phyloP scores from a whole-genome alignment of 1,140 invertebrate species.

The Venustaconcha ellipsiformis region DNA sequence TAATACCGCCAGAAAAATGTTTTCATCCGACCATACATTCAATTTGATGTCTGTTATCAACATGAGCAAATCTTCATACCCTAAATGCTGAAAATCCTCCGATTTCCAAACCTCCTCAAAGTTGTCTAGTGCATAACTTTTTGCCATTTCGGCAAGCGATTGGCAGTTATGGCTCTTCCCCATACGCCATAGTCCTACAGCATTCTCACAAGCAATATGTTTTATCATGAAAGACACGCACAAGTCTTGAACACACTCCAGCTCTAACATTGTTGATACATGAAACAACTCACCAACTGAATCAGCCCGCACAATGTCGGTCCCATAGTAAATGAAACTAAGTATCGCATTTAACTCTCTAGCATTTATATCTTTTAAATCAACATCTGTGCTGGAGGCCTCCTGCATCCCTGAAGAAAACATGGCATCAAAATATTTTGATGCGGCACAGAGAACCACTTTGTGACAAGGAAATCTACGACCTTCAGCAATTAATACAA shows the following conservation, averaged over 20 bases:
- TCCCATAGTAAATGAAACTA: slow-evolving; percentile 40
- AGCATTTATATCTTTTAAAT: slow-evolving; percentile 30
- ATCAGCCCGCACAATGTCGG: slow-evolving; percentile 53
- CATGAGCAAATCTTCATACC: slow-evolving; percentile 39
- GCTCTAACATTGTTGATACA: slow-evolving; percentile 85
- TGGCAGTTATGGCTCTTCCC: slow-evolving; percentile 79
- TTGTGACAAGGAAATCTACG: slow-evolving; percentile 46
- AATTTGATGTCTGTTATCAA: slow-evolving; percentile 47
- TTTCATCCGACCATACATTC: slow-evolving; percentile 51
- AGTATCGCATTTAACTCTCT: slow-evolving; percentile 36
- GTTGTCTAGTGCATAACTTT: slow-evolving; percentile 39
- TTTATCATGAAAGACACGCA: slow-evolving; percentile 89
- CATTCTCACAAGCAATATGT: slow-evolving; percentile 91
- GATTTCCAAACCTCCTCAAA: slow-evolving; percentile 38
- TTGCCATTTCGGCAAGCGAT: slow-evolving; percentile 31
- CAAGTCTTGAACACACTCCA: slow-evolving; percentile 84
- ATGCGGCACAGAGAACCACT: slow-evolving; percentile 46
- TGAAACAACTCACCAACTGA: slow-evolving; percentile 84
- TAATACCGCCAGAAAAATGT: slow-evolving; percentile 13
- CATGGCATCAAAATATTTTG: slow-evolving; percentile 57
- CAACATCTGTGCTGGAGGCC: slow-evolving; percentile 26
- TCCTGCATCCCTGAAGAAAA: slow-evolving; percentile 52
- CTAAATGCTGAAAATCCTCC: slow-evolving; percentile 44
- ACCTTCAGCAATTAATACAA: slow-evolving; percentile 36
- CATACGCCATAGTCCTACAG: slow-evolving; percentile 88